Conservation (phyloP, 2,888 invertebrate species). For the Eurois occulta region DNA sequence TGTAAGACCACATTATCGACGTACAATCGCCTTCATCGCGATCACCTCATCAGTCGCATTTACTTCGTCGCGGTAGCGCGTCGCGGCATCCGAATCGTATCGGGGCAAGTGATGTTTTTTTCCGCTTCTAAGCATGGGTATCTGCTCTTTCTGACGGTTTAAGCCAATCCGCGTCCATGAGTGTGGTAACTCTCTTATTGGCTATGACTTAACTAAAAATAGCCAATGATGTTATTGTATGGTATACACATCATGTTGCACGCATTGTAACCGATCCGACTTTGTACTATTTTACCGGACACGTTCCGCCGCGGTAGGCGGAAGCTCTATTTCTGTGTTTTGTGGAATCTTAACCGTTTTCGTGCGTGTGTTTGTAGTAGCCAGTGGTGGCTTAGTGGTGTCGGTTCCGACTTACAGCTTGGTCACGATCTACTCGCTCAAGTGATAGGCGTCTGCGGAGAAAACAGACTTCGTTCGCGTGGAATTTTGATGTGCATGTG, state of each 20-base stretch:
- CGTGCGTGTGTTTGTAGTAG: conserved; percentile 18
- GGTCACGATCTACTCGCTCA: not conserved
- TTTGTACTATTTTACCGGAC: conserved; percentile 44
- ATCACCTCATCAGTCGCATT: not conserved
- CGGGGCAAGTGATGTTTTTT: not conserved
- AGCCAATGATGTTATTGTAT: conserved; percentile 1
- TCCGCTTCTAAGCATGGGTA: not conserved
- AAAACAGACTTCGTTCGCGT: not conserved
- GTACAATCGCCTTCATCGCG: not conserved
- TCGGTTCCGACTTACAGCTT: not conserved
- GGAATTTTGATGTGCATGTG: not conserved
- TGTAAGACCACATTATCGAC: not conserved
- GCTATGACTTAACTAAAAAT: conserved; percentile 17
- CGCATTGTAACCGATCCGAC: conserved; percentile 38
- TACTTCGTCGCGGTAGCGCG: not conserved
- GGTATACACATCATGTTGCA: conserved; percentile 26
- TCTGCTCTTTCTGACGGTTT: not conserved
- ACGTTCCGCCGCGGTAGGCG: conserved; percentile 33
- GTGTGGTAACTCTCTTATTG: not conserved
- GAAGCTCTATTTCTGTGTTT: conserved; percentile 47
- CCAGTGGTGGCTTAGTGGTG: not conserved
- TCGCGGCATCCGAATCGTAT: not conserved
- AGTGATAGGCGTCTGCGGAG: not conserved
- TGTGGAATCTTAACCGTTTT: conserved; percentile 35
- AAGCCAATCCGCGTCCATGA: not conserved